Percentiles rank a stretch among this genome's conserved stretches.
Evolutionary conservation across 1,140 invertebrate genomes (phyloP).

Genomic region (Drosophila obscura): DNA sequence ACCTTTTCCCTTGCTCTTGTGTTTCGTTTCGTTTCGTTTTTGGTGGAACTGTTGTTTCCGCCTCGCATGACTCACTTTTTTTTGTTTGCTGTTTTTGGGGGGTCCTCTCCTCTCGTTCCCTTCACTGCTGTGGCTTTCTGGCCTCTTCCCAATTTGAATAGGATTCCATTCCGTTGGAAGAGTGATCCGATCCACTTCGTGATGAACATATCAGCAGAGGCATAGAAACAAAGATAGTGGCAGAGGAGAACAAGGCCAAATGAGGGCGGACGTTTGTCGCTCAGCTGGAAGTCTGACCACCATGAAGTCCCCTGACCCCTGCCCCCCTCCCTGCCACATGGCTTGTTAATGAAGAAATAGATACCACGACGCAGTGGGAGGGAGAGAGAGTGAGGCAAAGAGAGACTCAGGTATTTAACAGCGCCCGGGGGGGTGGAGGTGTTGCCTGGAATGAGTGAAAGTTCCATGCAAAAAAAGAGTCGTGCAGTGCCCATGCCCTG

Average conservation of each 20-base stretch:
- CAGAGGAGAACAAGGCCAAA: constrained; percentile 53
- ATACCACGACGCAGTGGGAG: constrained; percentile 27
- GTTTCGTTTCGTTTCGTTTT: constrained; percentile 45
- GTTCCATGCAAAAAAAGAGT: constrained; percentile 54
- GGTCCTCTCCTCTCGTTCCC: constrained; percentile 52
- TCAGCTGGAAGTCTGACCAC: constrained; percentile 76
- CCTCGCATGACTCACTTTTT: constrained; percentile 72
- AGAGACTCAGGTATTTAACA: constrained; percentile 49
- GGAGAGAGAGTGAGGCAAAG: constrained; percentile 17
- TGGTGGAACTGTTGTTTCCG: constrained; percentile 74
- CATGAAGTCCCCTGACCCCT: constrained; percentile 52
- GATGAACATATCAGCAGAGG: constrained; percentile 69
- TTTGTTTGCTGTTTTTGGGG: constrained; percentile 35
- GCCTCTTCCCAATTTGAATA: constrained; percentile 65
- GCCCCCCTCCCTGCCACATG: constrained; percentile 19
- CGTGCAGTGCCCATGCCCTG: constrained; percentile 73
- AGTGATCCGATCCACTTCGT: constrained; percentile 22
- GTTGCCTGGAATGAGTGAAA: constrained; percentile 54
- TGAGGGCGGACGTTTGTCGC: constrained; percentile 68
- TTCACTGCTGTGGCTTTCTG: background rate
- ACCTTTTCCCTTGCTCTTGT: constrained; percentile 51
- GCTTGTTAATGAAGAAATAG: constrained; percentile 81
- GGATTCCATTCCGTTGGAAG: constrained; percentile 32
- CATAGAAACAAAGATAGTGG: background rate
- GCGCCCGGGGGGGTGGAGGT: constrained; percentile 50